Evolutionary conservation across 2,888 invertebrate species (phyloP).

Genomic region (Rhaphigaster nebulosa): DNA sequence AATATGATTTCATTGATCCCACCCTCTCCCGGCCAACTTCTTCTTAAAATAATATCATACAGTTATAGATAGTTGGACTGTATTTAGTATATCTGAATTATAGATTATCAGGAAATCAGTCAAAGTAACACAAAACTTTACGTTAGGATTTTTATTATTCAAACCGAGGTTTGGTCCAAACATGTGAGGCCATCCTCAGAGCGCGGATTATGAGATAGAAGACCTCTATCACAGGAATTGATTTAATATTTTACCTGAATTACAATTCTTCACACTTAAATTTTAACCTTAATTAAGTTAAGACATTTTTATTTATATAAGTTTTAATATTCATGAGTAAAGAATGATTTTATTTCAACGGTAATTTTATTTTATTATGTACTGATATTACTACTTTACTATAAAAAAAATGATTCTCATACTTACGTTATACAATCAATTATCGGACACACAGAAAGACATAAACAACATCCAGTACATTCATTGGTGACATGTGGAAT

Average conservation of each 20-base stretch:
- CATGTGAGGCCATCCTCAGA: no score
- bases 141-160: no score
- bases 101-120: no score
- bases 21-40: no score
- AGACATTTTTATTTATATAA: background rate
- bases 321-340: background rate
- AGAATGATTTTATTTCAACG: background rate
- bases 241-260: background rate
- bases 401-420: background rate
- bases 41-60: no score
- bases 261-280: background rate
- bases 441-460: slow-evolving; percentile 97
- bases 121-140: no score
- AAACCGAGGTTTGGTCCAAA: no score
- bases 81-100: no score
- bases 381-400: background rate
- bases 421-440: slow-evolving; percentile 96
- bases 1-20: no score
- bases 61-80: no score
- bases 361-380: background rate
- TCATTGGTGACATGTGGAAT: slow-evolving; percentile 89
- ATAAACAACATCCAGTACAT: slow-evolving; percentile 96
- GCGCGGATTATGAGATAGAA: background rate
- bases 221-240: background rate
- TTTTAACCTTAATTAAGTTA: background rate